Evolutionary conservation across 1,140 invertebrate genomes (phyloP).

Genomic region (Trichomalopsis sarcophagae): DNA sequence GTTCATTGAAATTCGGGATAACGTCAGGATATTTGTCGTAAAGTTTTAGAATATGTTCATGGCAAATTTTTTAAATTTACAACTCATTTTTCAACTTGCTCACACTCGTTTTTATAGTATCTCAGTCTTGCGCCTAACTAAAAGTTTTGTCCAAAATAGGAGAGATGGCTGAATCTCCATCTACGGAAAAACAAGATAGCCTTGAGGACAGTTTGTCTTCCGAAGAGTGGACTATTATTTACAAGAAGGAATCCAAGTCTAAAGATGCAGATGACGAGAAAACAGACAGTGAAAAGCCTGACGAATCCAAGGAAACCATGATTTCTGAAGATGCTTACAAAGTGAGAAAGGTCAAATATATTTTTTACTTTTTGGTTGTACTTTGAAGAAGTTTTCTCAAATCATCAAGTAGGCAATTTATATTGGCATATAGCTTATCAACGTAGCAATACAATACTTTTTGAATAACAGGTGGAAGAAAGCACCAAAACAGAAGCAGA

Average conservation of each 20-base stretch:
- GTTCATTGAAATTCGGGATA: not conserved
- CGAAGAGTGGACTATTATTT: slow-evolving; percentile 50
- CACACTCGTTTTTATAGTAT: not conserved
- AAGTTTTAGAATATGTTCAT: not conserved
- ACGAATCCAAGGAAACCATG: slow-evolving; percentile 24
- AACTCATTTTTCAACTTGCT: not conserved
- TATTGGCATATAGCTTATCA: no score
- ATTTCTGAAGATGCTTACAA: slow-evolving; percentile 20
- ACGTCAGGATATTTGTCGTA: not conserved
- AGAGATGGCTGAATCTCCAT: slow-evolving; percentile 41
- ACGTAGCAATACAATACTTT: not conserved
- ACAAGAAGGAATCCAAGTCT: slow-evolving; percentile 33
- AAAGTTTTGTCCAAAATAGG: not conserved
- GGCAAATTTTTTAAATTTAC: not conserved
- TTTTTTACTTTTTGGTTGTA: not conserved
- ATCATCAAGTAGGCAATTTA: no score
- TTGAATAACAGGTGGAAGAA: slow-evolving; percentile 5
- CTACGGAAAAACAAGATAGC: slow-evolving; percentile 26
- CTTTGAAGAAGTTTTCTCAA: not conserved
- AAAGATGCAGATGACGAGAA: not conserved
- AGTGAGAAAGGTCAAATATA: slow-evolving; percentile 17
- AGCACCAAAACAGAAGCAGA: not conserved
- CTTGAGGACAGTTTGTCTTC: slow-evolving; percentile 43
- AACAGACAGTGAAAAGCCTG: slow-evolving; percentile 1
- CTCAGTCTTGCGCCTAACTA: not conserved